These are phyloP conservation scores for Atractosteus spatula DNA, from an alignment of 2,113 vertebrate species.

Conservation along the genomic window DNA sequence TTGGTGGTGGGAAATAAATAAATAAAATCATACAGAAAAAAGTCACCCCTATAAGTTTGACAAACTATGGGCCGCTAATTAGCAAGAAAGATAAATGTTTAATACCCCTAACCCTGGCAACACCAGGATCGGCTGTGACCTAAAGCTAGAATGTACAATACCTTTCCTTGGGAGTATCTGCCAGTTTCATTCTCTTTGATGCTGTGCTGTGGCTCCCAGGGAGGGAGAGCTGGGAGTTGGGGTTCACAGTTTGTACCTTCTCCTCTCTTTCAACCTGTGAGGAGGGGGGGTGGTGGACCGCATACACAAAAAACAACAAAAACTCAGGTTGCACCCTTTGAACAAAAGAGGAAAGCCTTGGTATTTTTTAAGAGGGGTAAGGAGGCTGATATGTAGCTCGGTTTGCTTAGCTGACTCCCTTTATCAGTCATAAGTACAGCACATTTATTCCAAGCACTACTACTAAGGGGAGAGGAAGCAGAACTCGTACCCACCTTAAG, in stretches of 20 bases:
- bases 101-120: constrained; percentile 41
- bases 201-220: constrained; percentile 57
- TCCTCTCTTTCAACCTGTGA: constrained; percentile 60
- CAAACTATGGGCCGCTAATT: constrained; percentile 14
- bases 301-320: constrained; percentile 15
- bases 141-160: constrained; percentile 55
- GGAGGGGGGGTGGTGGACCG: constrained; percentile 37
- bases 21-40: constrained; percentile 8
- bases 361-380: constrained; percentile 10
- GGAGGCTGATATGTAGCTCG: constrained; percentile 12
- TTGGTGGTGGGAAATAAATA: constrained; percentile 18
- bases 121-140: constrained; percentile 52
- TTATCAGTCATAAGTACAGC: no score
- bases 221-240: constrained; percentile 51
- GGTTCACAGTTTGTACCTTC: constrained; percentile 46
- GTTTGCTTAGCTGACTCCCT: no score
- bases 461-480: no score
- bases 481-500: no score
- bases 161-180: constrained; percentile 56
- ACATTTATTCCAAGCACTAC: no score
- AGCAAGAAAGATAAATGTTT: constrained; percentile 63
- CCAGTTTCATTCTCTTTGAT: constrained; percentile 75
- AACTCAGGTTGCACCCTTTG: constrained; percentile 28
- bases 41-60: constrained; percentile 1
- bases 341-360: constrained; percentile 32